A percentile compares a stretch with the other conserved stretches of the same genome.
Evolutionary conservation across 2,797 vertebrate genomes (phyloP).

Genomic region (Paguma larvata): DNA sequence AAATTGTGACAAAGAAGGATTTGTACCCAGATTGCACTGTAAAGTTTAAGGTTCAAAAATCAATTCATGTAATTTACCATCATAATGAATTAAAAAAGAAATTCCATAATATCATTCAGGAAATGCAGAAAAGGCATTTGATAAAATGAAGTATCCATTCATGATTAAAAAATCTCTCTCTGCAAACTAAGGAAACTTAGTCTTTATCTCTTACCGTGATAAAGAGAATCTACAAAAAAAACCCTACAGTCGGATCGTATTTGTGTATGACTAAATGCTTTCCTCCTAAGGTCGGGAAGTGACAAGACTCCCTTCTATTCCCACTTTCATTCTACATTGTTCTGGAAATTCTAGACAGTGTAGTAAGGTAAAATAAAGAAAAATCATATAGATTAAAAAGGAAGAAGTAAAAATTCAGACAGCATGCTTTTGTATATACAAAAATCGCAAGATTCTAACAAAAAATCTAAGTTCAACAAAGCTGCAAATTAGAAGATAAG

Average conservation of each 20-base stretch:
- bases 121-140: slow-evolving; percentile 5
- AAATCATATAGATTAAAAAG: background rate
- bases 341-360: background rate
- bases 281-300: background rate
- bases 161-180: background rate
- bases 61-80: background rate
- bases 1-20: background rate
- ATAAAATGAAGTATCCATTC: background rate
- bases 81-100: background rate
- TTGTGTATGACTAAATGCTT: slow-evolving; percentile 7
- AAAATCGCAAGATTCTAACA: slow-evolving; percentile 11
- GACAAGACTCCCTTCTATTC: background rate
- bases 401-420: slow-evolving; percentile 5
- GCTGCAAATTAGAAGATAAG: background rate
- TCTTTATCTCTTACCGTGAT: background rate
- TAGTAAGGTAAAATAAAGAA: slow-evolving; percentile 25
- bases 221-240: slow-evolving; percentile 7
- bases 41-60: slow-evolving; percentile 9
- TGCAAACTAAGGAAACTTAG: background rate
- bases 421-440: background rate
- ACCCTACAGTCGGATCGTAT: background rate
- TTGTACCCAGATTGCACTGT: background rate
- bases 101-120: background rate
- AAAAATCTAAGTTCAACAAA: background rate
- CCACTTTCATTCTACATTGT: background rate